Evolutionary conservation across 1,140 invertebrate genomes (phyloP).

Genomic region (Cherax destructor): DNA sequence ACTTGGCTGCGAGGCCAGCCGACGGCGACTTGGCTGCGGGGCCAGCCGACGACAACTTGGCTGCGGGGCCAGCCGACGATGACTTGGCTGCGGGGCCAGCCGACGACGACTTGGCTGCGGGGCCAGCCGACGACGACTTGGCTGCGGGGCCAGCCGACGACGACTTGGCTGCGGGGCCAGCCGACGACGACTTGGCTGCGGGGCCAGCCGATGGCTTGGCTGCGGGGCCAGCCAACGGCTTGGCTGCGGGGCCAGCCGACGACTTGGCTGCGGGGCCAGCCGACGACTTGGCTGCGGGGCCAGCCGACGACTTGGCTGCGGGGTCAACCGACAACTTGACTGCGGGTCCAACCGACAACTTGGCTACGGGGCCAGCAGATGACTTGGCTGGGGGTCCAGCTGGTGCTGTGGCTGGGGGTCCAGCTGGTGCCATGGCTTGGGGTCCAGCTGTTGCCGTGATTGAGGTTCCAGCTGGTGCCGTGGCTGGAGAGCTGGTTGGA

Average conservation of each 20-base stretch:
- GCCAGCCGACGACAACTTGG: not conserved
- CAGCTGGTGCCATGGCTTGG: not conserved
- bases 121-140: too few relatives aligned
- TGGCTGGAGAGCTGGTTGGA: too few relatives aligned
- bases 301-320: not conserved
- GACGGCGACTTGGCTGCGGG: not conserved
- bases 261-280: not conserved
- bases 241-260: too few relatives aligned
- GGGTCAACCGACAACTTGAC: not conserved
- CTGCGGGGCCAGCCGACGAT: too few relatives aligned
- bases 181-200: too few relatives aligned
- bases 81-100: not conserved
- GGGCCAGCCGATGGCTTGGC: too few relatives aligned
- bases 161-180: too few relatives aligned
- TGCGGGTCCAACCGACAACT: not conserved
- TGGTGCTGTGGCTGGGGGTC: not conserved
- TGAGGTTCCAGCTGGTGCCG: too few relatives aligned
- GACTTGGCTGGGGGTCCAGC: not conserved
- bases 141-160: too few relatives aligned
- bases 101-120: too few relatives aligned
- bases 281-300: not conserved
- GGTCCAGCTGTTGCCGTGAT: not conserved
- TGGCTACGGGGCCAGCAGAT: not conserved
- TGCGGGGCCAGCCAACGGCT: too few relatives aligned
- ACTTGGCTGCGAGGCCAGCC: too few relatives aligned